Base-by-base conservation (phyloP, 2,888 invertebrate species). In the Zygaena filipendulae region DNA sequence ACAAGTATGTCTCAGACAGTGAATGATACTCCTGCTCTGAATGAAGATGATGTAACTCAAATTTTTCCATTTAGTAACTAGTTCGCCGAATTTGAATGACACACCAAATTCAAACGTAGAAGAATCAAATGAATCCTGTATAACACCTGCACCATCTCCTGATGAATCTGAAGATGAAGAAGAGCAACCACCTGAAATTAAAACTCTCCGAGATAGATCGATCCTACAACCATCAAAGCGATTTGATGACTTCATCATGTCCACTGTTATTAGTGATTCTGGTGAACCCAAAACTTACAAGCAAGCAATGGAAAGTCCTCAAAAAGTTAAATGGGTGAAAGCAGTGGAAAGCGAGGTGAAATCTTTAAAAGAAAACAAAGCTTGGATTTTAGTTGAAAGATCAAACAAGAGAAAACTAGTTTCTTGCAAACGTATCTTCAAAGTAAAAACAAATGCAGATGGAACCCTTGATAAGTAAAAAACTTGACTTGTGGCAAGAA, bases 321-420 rank as follows among this genome's bases (percentile, higher is more conserved):
- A 27, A 25, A 19, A 27, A 16, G 16, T 12, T 6, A 5, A 34
- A 11, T 45, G 43, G 47, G 27, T 35, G 12, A 19, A 24, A 21
- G 49, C 47, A 6, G 45, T 51, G 39, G 24, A 45, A 13, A 30
- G 35, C 23, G 52, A 49, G 12, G 49, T 42, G 22, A 29, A 27
- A 12, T 39, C 43, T 5, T 28, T 49, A 8, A 33, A 40, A 11
- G 38, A 42, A 25, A 46, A 45, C 24, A 20, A 35, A 11, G 42
- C 46, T 3, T 47, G 49, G 48, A 35, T 32, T 4, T 24, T 47
- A n/a, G 23, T 25, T 4, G 33, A 37, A 11, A 23, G 44, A 13
- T 44, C 47, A 14, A 25, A 28, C 4, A 32, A 29, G 4, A 24
- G 36, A 24, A 44, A 40, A 21, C 27, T 40, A 4, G 39, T 42